Evolutionary conservation across 2,113 vertebrate species (phyloP).

Genomic region (Hemibagrus wyckioides): DNA sequence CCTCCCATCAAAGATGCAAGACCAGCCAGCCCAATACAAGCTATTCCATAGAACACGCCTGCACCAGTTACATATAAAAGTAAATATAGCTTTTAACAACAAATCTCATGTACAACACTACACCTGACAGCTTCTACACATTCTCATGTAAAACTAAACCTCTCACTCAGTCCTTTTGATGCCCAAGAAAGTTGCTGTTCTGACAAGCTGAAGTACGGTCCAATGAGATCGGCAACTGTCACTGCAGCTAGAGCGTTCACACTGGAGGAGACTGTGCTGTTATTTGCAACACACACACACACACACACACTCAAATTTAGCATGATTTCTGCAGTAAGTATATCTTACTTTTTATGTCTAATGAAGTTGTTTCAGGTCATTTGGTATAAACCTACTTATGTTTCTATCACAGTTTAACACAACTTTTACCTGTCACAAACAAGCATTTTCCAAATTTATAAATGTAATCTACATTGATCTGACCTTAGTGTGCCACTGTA

Average conservation of each 20-base stretch:
- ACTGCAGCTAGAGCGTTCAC: conserved; percentile 85
- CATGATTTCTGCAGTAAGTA: too few species aligned
- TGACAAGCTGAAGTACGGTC: conserved; percentile 71
- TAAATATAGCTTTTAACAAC: neutral
- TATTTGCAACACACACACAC: neutral
- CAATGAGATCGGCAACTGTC: conserved; percentile 82
- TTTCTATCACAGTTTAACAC: neutral
- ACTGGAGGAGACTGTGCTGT: conserved; percentile 87
- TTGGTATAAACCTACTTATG: neutral
- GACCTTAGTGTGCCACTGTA: conserved; percentile 82
- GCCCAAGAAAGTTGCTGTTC: conserved; percentile 76
- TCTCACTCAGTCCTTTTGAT: conserved; percentile 82
- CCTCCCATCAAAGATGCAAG: conserved; percentile 76
- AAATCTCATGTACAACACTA: neutral
- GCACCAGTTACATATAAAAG: conserved; percentile 7
- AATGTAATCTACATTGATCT: neutral
- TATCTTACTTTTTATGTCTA: neutral
- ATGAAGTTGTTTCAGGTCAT: neutral
- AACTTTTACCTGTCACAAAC: too few species aligned
- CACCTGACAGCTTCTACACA: neutral
- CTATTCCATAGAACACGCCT: conserved; percentile 73
- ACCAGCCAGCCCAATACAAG: conserved; percentile 78
- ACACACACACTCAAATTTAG: neutral
- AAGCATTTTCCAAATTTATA: neutral
- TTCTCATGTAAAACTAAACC: neutral